Evolutionary conservation across 2,888 invertebrate species (phyloP).

Genomic region (Amiota minor): DNA sequence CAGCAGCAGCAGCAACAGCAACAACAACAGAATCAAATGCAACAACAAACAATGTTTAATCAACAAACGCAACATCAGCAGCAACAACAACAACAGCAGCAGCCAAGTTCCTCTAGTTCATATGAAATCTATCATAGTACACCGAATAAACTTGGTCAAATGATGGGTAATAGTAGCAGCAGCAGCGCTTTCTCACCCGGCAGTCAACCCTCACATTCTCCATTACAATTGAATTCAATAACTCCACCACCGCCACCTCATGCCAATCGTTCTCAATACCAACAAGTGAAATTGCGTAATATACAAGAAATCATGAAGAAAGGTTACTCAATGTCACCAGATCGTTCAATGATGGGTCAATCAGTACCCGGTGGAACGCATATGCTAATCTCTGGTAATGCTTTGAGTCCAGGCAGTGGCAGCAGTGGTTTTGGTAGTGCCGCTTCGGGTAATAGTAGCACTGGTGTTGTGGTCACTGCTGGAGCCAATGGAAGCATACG

Average conservation of each 20-base stretch:
- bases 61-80: constrained; percentile 53
- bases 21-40: constrained; percentile 51
- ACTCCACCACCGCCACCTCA: constrained; percentile 74
- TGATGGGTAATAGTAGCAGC: neutral
- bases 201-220: constrained; percentile 76
- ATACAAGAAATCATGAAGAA: constrained; percentile 77
- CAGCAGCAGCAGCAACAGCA: constrained; percentile 54
- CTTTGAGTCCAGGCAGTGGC: constrained; percentile 68
- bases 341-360: constrained; percentile 77
- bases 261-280: constrained; percentile 69
- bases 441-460: constrained; percentile 53
- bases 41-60: constrained; percentile 46
- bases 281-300: constrained; percentile 69
- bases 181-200: constrained; percentile 48
- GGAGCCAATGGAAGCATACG: constrained; percentile 52
- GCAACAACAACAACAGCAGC: constrained; percentile 46
- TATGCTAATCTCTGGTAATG: constrained; percentile 71
- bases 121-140: constrained; percentile 73
- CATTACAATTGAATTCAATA: constrained; percentile 64
- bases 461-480: constrained; percentile 37
- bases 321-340: constrained; percentile 77
- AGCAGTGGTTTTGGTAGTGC: constrained; percentile 71
- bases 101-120: constrained; percentile 60
- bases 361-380: constrained; percentile 77
- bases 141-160: constrained; percentile 66